Evolutionary conservation across 2,888 invertebrate species (phyloP).

Genomic region (Aproaerema taeniolella): DNA sequence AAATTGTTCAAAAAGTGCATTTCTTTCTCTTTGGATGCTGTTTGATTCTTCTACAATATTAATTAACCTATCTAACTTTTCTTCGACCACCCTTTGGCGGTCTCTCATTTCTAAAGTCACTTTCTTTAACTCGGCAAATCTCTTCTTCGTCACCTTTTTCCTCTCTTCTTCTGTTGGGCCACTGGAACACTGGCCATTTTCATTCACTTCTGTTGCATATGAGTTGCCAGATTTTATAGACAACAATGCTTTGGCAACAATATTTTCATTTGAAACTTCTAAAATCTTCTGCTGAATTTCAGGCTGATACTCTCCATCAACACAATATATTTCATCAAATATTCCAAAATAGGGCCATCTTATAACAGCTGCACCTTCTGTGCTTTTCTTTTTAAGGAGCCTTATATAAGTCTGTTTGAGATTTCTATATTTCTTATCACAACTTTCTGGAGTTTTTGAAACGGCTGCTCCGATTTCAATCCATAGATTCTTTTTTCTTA

Average conservation of each 20-base stretch:
- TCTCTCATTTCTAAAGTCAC: slow-evolving; percentile 61
- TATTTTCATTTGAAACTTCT: slow-evolving; percentile 46
- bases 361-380: slow-evolving; percentile 42
- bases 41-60: slow-evolving; percentile 69
- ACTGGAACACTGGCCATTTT: slow-evolving; percentile 42
- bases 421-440: slow-evolving; percentile 68
- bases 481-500: slow-evolving; percentile 67
- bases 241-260: slow-evolving; percentile 53
- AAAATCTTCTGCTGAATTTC: slow-evolving; percentile 59
- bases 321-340: slow-evolving; percentile 60
- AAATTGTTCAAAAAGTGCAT: slow-evolving; percentile 60
- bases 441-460: slow-evolving; percentile 57
- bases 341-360: slow-evolving; percentile 67
- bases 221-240: slow-evolving; percentile 36
- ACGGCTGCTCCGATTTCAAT: slow-evolving; percentile 50
- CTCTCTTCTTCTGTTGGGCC: slow-evolving; percentile 44
- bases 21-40: slow-evolving; percentile 61
- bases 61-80: slow-evolving; percentile 63
- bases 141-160: slow-evolving; percentile 43
- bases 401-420: slow-evolving; percentile 64
- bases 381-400: slow-evolving; percentile 54
- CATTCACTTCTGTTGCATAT: slow-evolving; percentile 22
- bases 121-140: slow-evolving; percentile 55
- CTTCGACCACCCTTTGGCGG: slow-evolving; percentile 59
- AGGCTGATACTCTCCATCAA: slow-evolving; percentile 58